Base-by-base conservation (phyloP, 2,888 invertebrate species). In the Phalera bucephala region DNA sequence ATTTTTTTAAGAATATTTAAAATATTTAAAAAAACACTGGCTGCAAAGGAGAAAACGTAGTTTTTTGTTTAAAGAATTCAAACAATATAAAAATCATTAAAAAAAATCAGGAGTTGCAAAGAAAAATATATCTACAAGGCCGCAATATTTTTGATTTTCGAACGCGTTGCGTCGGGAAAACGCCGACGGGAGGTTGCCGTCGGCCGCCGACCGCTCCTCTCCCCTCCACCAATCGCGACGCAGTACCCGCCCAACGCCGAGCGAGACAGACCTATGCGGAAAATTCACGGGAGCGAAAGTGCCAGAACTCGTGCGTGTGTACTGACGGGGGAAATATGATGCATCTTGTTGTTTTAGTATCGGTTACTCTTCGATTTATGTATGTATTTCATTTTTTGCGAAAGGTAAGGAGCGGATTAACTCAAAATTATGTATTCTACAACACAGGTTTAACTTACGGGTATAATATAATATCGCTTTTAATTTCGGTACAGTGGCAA, bases 311-410 rank as follows among this genome's bases (percentile, higher is more conserved):
- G 66, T 75, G 83, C 85, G 81, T 87, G 81, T 81, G 79, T 78
- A 59, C 36, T 60, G 67, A 69, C 70, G 76, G 80, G 80, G 77
- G 83, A 80, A 86, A 81, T 83, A 85, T 84, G 87, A 87, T 88
- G 86, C 88, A 88, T 85, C 78, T 76, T 80, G 83, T 82, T 87
- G 83, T 87, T 85, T 83, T 80, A 84, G 75, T 84, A 87, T 85
- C 80, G 74, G 78, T 82, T 79, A 76, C 80, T 78, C 67, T 83
- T 81, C 80, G 75, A 80, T 83, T 72, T 83, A 80, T 81, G 80
- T 80, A 81, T 73, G 64, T 77, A 69, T 81, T 78, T 79, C 47
- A 55, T 74, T 75, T 78, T 73, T 61, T 63, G 57, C 65, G 61
- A 70, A 71, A 75, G 65, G 68, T 75, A 80, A 80, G 72, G 65